Evolutionary conservation across 2,113 vertebrate species (phyloP), one percentile per base, ranked within the genome.

Genomic region (Protomyctophum bolini): DNA sequence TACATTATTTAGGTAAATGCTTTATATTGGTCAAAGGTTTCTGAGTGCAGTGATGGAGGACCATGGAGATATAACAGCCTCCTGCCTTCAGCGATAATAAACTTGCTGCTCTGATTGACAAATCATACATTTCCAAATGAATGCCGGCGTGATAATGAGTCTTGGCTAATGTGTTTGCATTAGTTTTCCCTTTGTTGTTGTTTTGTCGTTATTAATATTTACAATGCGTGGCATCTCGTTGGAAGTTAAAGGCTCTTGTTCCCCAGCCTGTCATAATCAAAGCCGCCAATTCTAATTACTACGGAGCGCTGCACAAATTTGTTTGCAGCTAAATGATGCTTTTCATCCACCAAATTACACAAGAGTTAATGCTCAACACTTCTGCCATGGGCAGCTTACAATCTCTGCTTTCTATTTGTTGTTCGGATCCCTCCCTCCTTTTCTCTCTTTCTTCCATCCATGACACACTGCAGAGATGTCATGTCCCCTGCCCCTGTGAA

Each of bases 291-390:
- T 86, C 66, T 85, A 87, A 89, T 88, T 87, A 79, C 76, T 58
- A 65, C 59, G 71, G 66, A 85, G 83, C 67, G 77, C 56, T 66
- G 67, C 45, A 11, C 82, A 80, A 74, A 85, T 86, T 82, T 80
- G 58, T 86, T 71, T 76, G 52, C 66, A 65, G 80, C 77, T 84
- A 88, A 89, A 86, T 82, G 49, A 84, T 67, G 75, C 79, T 83
- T 82, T 88, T 91, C 80, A 90, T 86, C 86, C 83, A 83, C 80
- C 80, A 89, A 91, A 91, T 90, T 81, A 85, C 72, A 77, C 70
- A 72, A 61, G 82, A 83, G 74, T 82, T 84, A 85, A 72, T 66
- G 73, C 64, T 71, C 29, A 75, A 71, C 57, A 73, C 14, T 33
- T 60, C 66, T 76, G 83, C 79, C 77, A 28, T 58, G n/a, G 77